phyloP scores from a whole-genome alignment of 2,113 vertebrate genomes.

The Jaculus jaculus region DNA sequence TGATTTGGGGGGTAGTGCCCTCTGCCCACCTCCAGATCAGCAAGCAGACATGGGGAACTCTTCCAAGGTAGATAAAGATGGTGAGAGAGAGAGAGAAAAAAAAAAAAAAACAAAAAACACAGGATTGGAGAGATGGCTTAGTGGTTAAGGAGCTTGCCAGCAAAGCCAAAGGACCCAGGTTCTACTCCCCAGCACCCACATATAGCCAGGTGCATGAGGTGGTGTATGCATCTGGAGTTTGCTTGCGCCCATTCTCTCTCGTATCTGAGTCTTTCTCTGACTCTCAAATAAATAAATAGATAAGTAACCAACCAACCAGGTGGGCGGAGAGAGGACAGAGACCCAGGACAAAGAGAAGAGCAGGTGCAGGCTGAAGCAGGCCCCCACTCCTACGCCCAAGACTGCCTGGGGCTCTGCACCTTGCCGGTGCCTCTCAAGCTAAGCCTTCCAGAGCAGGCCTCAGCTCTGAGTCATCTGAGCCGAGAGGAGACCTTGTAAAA shows the following conservation, averaged over 20 bases:
- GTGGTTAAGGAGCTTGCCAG: too few relatives aligned
- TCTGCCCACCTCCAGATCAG: not conserved
- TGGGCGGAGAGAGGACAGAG: not conserved
- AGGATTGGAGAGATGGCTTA: too few relatives aligned
- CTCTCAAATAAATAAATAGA: too few relatives aligned
- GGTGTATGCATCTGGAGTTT: not conserved
- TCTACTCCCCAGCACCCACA: too few relatives aligned
- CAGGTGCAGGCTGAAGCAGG: not conserved
- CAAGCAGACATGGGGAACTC: not conserved
- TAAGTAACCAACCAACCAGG: too few relatives aligned
- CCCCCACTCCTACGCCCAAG: not conserved
- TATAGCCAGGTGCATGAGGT: too few relatives aligned
- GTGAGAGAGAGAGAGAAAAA: not conserved
- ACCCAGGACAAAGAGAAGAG: not conserved
- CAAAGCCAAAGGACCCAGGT: too few relatives aligned
- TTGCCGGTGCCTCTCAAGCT: constrained; percentile 40
- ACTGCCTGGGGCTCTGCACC: not conserved
- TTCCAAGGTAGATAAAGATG: not conserved
- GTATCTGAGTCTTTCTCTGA: too few relatives aligned
- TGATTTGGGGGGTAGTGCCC: not conserved
- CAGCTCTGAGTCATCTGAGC: constrained; percentile 78
- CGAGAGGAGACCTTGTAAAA: constrained; percentile 82
- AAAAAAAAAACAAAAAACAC: too few relatives aligned
- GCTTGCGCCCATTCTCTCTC: too few relatives aligned
- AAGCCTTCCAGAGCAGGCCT: not conserved